Evolutionary conservation across 2,797 vertebrate species (phyloP).

Genomic region (Hylomyscus alleni): DNA sequence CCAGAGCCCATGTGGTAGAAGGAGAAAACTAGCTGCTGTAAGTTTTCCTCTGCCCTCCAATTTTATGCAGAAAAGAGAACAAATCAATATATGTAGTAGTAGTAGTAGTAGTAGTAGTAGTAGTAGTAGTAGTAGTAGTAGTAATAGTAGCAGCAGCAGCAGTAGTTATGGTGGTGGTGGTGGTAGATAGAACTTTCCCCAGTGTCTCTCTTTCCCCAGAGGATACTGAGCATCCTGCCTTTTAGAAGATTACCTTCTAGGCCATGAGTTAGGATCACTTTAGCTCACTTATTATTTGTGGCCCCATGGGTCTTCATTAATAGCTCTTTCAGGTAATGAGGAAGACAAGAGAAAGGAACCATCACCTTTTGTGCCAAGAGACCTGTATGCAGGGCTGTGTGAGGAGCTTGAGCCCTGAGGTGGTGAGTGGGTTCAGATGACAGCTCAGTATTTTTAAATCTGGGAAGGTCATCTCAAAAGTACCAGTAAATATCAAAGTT

Average conservation of each 20-base stretch:
- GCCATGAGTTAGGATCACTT: background rate
- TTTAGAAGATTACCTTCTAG: background rate
- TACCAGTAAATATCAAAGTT: constrained; percentile 40
- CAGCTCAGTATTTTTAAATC: constrained; percentile 41
- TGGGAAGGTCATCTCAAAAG: background rate
- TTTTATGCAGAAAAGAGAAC: background rate
- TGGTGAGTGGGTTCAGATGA: background rate
- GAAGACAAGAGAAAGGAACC: constrained; percentile 38
- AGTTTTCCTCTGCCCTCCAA: background rate
- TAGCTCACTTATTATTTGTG: background rate
- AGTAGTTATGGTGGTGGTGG: background rate
- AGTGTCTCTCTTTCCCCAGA: background rate
- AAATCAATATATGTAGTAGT: background rate
- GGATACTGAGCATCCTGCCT: background rate
- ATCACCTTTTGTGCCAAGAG: background rate
- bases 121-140: background rate
- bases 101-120: background rate
- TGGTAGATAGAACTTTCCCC: background rate
- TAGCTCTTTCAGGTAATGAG: background rate
- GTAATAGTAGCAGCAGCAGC: background rate
- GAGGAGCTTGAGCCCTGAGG: background rate
- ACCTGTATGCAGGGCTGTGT: background rate
- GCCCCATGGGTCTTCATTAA: background rate
- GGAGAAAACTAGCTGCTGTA: background rate
- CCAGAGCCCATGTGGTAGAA: background rate